Percentiles rank a stretch among this genome's conserved stretches.
phyloP scores from a whole-genome alignment of 2,113 vertebrate genomes.

The Alligator mississippiensis region DNA sequence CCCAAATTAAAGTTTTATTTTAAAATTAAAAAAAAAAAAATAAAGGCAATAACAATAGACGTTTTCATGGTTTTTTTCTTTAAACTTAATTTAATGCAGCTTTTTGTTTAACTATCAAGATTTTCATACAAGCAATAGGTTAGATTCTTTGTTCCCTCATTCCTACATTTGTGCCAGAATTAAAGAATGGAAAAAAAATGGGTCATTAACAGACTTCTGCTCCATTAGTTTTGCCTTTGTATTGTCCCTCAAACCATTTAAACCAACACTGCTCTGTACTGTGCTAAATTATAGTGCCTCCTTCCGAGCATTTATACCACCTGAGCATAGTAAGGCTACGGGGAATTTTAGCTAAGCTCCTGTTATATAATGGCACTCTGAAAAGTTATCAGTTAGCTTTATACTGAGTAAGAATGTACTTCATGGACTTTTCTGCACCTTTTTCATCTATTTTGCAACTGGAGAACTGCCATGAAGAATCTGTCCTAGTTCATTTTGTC shows the following conservation, averaged over 20 bases:
- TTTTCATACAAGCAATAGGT: background rate
- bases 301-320: background rate
- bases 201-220: background rate
- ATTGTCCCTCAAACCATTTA: background rate
- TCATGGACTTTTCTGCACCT: background rate
- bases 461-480: background rate
- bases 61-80: background rate
- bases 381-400: background rate
- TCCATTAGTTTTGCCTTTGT: background rate
- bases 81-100: background rate
- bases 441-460: background rate
- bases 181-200: background rate
- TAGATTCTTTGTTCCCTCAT: background rate
- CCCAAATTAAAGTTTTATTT: background rate
- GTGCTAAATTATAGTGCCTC: background rate
- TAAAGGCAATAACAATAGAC: fast-evolving
- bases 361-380: background rate
- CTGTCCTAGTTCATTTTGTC: background rate
- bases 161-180: background rate
- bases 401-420: background rate
- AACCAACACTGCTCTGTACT: background rate
- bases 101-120: background rate
- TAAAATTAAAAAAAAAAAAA: background rate
- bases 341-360: too few relatives aligned
- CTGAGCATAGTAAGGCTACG: background rate